Base-by-base conservation (phyloP, 2,888 invertebrate genomes). In the Drosophila quasianomalipes region DNA sequence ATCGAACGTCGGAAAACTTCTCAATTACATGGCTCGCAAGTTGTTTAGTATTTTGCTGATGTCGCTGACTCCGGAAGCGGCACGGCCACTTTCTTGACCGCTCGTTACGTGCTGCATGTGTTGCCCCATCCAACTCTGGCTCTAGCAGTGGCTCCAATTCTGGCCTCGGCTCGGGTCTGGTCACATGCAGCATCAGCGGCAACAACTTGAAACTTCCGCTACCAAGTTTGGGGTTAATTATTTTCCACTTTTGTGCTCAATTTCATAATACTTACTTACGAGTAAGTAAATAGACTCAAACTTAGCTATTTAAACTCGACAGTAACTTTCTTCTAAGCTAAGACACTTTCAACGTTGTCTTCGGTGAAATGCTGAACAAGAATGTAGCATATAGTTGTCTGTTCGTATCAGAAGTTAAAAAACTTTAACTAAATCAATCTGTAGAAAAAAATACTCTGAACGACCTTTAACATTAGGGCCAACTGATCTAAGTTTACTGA, bases 41-140 rank as follows among this genome's bases (percentile, higher is more conserved):
- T 84, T 82, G 86, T 79, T 83, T 71, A 79, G 62, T 79, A 82
- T 81, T 74, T 81, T 72, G 82, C 73, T 75, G 72, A 70, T 86
- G 86, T 80, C 76, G 75, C 76, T 70, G 76, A 54, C 81, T 55
- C 81, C 79, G 79, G 79, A 79, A 76, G 52, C 53, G 61, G 49
- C 41, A 51, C 33, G 47, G 51, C 68, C 73, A 74, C 55, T 76
- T 70, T 71, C 82, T 90, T 87, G 89, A 89, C 91, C 91, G 65
- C 81, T 90, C 83, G 84, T 89, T 90, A 89, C 89, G 87, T 87
- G 89, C 85, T 83, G 72, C 87, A 90, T 90, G 89, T 90, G 88
- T 77, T 81, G 82, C 74, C 72, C 74, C 60, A 74, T 67, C 62
- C 47, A 4, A 47, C 47, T 26, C 4, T 26, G 44, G 49, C 63